Conservation (phyloP, 37 sponge, comb jelly and placozoan species). For the Dysidea cf. avara region DNA sequence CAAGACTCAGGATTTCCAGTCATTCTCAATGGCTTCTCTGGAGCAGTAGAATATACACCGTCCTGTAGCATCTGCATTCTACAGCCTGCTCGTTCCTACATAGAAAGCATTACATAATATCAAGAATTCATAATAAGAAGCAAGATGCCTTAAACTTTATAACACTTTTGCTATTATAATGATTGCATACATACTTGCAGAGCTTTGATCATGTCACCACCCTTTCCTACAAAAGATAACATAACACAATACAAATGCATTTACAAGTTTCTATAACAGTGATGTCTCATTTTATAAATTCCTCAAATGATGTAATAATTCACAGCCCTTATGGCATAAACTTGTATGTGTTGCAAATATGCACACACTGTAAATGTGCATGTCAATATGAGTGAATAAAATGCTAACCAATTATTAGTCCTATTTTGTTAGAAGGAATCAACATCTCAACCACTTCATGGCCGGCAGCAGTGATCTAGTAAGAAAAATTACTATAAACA, state of each 20-base stretch:
- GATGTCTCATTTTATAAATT: too few species aligned
- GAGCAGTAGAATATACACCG: conserved; percentile 72
- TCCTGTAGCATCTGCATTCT: conserved; percentile 99
- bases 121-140: background rate
- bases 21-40: conserved; percentile 94
- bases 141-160: background rate
- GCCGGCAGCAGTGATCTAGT: conserved; percentile 19
- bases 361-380: background rate
- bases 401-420: conserved; percentile 90
- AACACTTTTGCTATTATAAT: background rate
- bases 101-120: background rate
- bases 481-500: too few species aligned
- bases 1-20: conserved; percentile 55
- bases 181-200: conserved; percentile 47
- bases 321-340: background rate
- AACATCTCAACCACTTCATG: conserved; percentile 74
- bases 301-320: too few species aligned
- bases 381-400: background rate
- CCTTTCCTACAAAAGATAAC: conserved; percentile 61
- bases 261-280: too few species aligned
- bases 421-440: conserved; percentile 92
- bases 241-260: background rate
- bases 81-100: conserved; percentile 88
- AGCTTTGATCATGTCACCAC: conserved; percentile 86
- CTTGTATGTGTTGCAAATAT: background rate